Base-by-base conservation (phyloP, 2,888 invertebrate species). In the Rosalia funebris region DNA sequence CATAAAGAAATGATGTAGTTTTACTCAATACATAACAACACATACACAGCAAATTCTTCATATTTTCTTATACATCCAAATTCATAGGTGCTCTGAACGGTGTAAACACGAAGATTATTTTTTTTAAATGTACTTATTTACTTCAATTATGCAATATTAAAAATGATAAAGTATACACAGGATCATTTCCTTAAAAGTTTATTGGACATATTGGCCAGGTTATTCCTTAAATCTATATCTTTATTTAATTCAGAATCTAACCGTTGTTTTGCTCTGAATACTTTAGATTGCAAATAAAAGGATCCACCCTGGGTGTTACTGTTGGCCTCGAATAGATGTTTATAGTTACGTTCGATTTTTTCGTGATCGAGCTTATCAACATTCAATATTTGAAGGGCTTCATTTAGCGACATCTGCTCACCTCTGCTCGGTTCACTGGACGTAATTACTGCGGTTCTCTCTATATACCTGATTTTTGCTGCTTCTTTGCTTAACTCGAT, bases 271-370 rank as follows among this genome's bases (percentile, higher is more conserved):
- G 95, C 94, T 71, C 93, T 85, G 16, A 91, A 89, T 19, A 98
- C 91, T 86, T 98, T 99, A 0, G 97, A 97, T 81, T 97, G 97
- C 63, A 98, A 79, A 82, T 98, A 98, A 77, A 98, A 93, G 0
- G 96, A 95, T 3, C 98, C 98, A 42, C 96, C 95, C 82, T 93
- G 94, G 0, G 87, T 74, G 78, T 93, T 94, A 52, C 96, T 96
- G 77, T 98, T 98, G 0, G 89, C 87, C 52, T 85, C 83, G 82
- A 96, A 96, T 32, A 98, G 84, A 77, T 93, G 91, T 57, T 96
- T 90, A 77, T 89, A 98, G 57, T 88, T 90, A 72, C 89, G 89
- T 60, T 89, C 82, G 9, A 92, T 77, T 73, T 88, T 85, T 60
- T 90, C 89, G 1, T 86, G 78, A 50, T 90, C 87, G 65, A 91